A percentile compares a stretch with the other conserved stretches of the same genome.
Conservation (phyloP, 2,888 invertebrate genomes). For the Bembecia ichneumoniformis region DNA sequence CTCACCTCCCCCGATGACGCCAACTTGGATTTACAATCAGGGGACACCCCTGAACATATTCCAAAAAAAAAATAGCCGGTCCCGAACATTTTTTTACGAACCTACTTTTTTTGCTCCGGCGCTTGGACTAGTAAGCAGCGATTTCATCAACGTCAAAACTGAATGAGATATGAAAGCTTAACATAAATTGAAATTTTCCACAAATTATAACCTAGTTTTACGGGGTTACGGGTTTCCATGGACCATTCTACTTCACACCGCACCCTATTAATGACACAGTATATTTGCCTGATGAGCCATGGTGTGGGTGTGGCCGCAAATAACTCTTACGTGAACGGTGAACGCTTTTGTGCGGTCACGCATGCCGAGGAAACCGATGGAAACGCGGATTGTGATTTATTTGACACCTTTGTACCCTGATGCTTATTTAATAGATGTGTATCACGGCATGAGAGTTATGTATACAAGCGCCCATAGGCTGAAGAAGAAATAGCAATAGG, state of each 20-base stretch:
- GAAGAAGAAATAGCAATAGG: no score
- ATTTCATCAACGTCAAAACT: no score
- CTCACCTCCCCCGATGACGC: no score
- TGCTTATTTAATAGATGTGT: background rate
- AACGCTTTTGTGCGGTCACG: constrained; percentile 3
- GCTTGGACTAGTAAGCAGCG: no score
- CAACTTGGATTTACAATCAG: no score
- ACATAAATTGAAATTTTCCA: no score
- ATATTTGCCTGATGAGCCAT: constrained; percentile 30
- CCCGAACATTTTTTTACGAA: no score
- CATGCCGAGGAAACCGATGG: constrained; percentile 1
- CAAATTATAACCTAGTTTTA: no score
- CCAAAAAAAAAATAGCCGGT: no score
- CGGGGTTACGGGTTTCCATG: background rate
- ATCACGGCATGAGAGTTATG: background rate
- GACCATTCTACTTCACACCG: background rate
- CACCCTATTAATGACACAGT: constrained; percentile 18
- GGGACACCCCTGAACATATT: no score
- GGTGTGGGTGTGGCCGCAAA: constrained; percentile 25
- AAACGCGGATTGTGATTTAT: constrained; percentile 2
- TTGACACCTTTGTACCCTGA: constrained; percentile 2
- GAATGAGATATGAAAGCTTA: no score
- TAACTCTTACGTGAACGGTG: constrained; percentile 2
- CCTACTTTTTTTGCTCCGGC: no score
- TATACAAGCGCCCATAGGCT: background rate